phyloP scores from a whole-genome alignment of 1,140 invertebrate species.

The Drosophila triauraria region DNA sequence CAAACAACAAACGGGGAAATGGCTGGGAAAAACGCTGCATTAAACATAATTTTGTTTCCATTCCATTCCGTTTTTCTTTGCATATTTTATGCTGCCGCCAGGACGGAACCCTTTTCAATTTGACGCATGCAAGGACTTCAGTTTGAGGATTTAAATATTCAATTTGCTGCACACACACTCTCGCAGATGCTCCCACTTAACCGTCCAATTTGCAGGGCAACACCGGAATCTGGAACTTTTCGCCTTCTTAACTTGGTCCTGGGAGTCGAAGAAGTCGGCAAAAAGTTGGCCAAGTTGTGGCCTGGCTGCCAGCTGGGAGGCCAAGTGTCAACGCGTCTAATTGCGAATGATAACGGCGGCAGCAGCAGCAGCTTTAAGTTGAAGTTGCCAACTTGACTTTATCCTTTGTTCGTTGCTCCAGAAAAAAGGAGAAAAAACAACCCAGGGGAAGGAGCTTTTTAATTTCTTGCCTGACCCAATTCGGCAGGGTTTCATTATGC shows the following conservation, averaged over 20 bases:
- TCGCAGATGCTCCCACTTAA: slow-evolving; percentile 56
- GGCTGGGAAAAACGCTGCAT: slow-evolving; percentile 36
- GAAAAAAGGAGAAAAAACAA: neutral
- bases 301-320: neutral
- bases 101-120: slow-evolving; percentile 66
- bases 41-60: slow-evolving; percentile 67
- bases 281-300: slow-evolving; percentile 36
- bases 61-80: slow-evolving; percentile 47
- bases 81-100: slow-evolving; percentile 56
- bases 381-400: slow-evolving; percentile 44
- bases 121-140: slow-evolving; percentile 52
- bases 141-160: slow-evolving; percentile 75
- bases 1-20: neutral
- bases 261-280: neutral
- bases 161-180: slow-evolving; percentile 55
- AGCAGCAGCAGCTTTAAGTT: slow-evolving; percentile 53
- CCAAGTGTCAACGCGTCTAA: slow-evolving; percentile 78
- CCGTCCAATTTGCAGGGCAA: slow-evolving; percentile 47
- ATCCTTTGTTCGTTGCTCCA: slow-evolving; percentile 34
- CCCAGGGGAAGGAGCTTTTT: slow-evolving; percentile 38
- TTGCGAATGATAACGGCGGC: slow-evolving; percentile 71
- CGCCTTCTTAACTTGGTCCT: slow-evolving; percentile 11
- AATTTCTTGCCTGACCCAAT: slow-evolving; percentile 75
- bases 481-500: slow-evolving; percentile 68
- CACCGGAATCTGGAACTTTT: slow-evolving; percentile 45